These are phyloP conservation scores for Ochotona curzoniae DNA, from an alignment of 2,113 vertebrate genomes.

Conservation along the genomic window DNA sequence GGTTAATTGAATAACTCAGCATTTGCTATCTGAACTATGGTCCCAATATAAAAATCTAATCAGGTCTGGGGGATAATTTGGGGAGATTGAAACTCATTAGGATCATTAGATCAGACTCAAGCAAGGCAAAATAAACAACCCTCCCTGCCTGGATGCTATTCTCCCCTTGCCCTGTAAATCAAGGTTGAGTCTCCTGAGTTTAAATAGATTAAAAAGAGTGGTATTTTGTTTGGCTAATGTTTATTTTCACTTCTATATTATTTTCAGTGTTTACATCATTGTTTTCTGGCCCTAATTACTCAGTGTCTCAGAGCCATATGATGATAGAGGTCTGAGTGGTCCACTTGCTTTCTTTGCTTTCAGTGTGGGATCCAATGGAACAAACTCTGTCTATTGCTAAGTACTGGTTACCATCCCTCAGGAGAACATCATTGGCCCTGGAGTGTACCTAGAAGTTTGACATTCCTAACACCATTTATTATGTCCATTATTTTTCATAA, in stretches of 20 bases:
- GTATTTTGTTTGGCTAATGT: not conserved
- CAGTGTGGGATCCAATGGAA: not conserved
- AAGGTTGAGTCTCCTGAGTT: not conserved
- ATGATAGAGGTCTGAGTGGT: not conserved
- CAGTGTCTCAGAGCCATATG: not conserved
- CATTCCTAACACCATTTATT: not conserved
- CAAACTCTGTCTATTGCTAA: not conserved
- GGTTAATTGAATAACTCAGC: slow-evolving; percentile 3
- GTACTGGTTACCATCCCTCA: not conserved
- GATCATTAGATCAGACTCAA: slow-evolving; percentile 39
- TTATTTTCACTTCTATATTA: not conserved
- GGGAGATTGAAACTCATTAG: slow-evolving; percentile 45
- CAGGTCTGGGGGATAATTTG: slow-evolving; percentile 40
- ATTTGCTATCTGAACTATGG: not conserved
- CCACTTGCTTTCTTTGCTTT: not conserved
- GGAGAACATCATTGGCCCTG: not conserved
- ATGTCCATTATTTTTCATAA: not conserved
- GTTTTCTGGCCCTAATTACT: not conserved
- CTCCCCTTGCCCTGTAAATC: not conserved
- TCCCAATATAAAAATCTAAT: not conserved
- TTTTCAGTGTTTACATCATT: not conserved
- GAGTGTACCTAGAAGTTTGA: not conserved
- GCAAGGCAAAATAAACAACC: slow-evolving; percentile 43
- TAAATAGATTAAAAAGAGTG: not conserved
- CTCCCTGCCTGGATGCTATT: not conserved